A percentile compares a stretch with the other conserved stretches of the same genome.
These are phyloP conservation scores for Pogonomyrmex californicus DNA, from an alignment of 1,140 invertebrate species.

Conservation along the genomic window DNA sequence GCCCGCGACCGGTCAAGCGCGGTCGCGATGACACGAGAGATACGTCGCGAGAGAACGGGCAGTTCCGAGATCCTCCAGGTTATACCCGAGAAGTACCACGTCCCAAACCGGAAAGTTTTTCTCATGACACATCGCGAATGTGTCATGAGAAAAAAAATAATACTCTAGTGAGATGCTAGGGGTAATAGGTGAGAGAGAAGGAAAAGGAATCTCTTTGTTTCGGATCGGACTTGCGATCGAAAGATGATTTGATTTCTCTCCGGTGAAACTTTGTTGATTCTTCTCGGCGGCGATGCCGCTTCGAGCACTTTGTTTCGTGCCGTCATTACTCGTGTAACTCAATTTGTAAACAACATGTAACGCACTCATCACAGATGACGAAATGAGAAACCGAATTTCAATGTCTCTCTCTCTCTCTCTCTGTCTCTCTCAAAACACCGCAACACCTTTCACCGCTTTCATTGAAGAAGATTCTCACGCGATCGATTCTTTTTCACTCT, in stretches of 20 bases:
- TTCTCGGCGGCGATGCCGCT: neutral
- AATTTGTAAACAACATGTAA: slow-evolving; percentile 25
- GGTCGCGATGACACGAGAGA: slow-evolving; percentile 24
- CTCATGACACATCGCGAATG: neutral
- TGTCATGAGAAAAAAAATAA: neutral
- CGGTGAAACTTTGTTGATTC: neutral
- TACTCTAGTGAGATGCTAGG: neutral
- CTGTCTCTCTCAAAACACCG: neutral
- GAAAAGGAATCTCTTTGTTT: neutral
- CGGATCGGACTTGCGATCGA: neutral
- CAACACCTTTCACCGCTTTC: slow-evolving; percentile 54
- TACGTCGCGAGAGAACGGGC: neutral
- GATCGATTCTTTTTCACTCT: slow-evolving; percentile 36
- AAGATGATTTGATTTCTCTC: neutral
- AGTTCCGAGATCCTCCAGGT: no score
- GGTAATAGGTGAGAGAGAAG: slow-evolving; percentile 1
- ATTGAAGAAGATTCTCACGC: slow-evolving; percentile 48
- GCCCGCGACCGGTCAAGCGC: slow-evolving; percentile 57
- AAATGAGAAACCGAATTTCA: slow-evolving; percentile 52
- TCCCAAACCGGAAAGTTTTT: neutral
- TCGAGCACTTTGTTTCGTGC: neutral
- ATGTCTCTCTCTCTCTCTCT: no score
- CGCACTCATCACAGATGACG: neutral
- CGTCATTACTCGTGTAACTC: slow-evolving; percentile 9
- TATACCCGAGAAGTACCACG: no score